phyloP scores from a whole-genome alignment of 2,113 vertebrate species.

The Pungitius pungitius region DNA sequence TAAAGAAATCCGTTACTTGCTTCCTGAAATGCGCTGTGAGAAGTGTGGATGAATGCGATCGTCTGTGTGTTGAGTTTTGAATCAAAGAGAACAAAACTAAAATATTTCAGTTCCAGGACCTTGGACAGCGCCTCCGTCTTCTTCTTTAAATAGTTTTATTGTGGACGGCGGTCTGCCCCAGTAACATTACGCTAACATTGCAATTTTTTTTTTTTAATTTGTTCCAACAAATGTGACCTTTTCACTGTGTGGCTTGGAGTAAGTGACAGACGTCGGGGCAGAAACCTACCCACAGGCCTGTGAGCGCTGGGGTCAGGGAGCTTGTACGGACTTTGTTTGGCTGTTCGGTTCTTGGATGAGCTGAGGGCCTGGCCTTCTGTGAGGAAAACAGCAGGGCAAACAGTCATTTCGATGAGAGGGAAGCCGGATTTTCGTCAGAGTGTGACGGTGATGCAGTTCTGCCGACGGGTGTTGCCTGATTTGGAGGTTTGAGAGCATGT shows the following conservation, averaged over 20 bases:
- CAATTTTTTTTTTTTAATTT: not conserved
- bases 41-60: not conserved
- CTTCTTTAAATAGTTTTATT: not conserved
- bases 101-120: slow-evolving; percentile 7
- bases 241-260: slow-evolving; percentile 73
- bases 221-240: slow-evolving; percentile 76
- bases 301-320: slow-evolving; percentile 80
- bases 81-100: too few relatives aligned
- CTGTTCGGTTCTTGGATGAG: slow-evolving; percentile 78
- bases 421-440: slow-evolving; percentile 50
- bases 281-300: slow-evolving; percentile 84
- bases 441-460: slow-evolving; percentile 38
- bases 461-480: slow-evolving; percentile 44
- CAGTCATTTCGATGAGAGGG: slow-evolving; percentile 66
- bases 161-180: not conserved
- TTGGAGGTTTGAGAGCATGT: slow-evolving; percentile 28
- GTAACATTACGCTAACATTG: not conserved
- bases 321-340: slow-evolving; percentile 80
- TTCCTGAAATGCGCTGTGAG: not conserved
- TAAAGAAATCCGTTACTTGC: not conserved
- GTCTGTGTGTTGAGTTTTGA: not conserved
- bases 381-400: slow-evolving; percentile 81
- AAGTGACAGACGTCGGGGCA: slow-evolving; percentile 53
- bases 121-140: slow-evolving; percentile 13
- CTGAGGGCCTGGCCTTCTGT: slow-evolving; percentile 78